Percentiles rank a stretch among this genome's conserved stretches.
phyloP scores from a whole-genome alignment of 1,140 invertebrate species.

The Drosophila ficusphila region DNA sequence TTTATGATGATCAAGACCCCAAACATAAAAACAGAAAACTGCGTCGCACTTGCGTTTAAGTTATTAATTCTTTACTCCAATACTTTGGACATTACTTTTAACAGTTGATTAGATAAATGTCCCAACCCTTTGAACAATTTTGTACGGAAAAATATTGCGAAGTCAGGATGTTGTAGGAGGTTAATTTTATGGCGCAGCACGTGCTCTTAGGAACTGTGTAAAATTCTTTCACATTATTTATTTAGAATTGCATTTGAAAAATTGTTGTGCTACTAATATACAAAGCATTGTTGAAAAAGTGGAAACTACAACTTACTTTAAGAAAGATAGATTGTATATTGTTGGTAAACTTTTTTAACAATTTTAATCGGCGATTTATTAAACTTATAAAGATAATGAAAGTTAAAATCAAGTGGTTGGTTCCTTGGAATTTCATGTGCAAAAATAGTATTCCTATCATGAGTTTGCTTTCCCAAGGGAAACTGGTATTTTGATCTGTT shows the following conservation, averaged over 20 bases:
- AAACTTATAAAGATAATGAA: neutral
- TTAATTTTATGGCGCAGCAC: slow-evolving; percentile 9
- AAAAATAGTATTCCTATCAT: slow-evolving; percentile 12
- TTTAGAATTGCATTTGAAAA: slow-evolving; percentile 3
- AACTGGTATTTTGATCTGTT: slow-evolving; percentile 18
- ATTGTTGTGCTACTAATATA: too few relatives aligned
- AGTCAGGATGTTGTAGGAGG: slow-evolving; percentile 32
- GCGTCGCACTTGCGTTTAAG: slow-evolving; percentile 7
- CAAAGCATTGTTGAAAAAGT: too few relatives aligned
- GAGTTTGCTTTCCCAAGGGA: neutral
- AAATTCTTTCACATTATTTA: neutral
- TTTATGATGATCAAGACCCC: slow-evolving; percentile 6
- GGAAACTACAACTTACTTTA: too few relatives aligned
- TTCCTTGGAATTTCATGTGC: slow-evolving; percentile 7
- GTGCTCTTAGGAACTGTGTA: neutral
- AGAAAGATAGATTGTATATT: too few relatives aligned
- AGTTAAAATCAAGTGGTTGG: neutral
- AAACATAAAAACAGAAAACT: slow-evolving; percentile 6
- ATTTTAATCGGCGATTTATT: neutral
- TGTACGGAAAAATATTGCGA: slow-evolving; percentile 8
- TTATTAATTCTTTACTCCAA: neutral
- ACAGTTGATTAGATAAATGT: slow-evolving; percentile 34
- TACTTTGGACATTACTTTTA: neutral
- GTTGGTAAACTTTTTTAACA: too few relatives aligned
- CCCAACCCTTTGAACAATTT: slow-evolving; percentile 2